Evolutionary conservation across 2,888 invertebrate genomes (phyloP).

Genomic region (Neoaliturus tenellus): DNA sequence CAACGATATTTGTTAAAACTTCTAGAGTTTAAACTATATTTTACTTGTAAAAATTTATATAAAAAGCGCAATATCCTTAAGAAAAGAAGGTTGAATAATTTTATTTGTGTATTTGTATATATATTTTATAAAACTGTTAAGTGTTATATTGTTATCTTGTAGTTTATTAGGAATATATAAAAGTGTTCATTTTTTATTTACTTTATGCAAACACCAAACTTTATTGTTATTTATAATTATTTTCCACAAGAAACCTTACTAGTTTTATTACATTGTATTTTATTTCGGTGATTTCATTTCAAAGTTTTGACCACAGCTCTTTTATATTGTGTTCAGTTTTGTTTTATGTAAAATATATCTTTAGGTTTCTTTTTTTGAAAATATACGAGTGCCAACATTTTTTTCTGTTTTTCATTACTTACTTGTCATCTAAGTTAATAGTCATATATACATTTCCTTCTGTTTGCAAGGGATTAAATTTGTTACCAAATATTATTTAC

Average conservation of each 20-base stretch:
- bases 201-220: not conserved
- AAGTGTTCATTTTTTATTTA: slow-evolving; percentile 14
- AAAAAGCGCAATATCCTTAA: not conserved
- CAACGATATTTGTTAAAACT: no score
- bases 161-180: slow-evolving; percentile 40
- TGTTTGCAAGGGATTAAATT: no score
- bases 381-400: slow-evolving; percentile 2
- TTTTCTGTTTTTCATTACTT: not conserved
- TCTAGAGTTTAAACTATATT: no score
- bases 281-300: slow-evolving; percentile 39
- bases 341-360: not conserved
- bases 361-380: not conserved
- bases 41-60: not conserved
- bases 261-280: slow-evolving; percentile 59
- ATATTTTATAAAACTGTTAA: slow-evolving; percentile 47
- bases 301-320: not conserved
- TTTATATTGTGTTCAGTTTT: not conserved
- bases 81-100: not conserved
- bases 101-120: slow-evolving; percentile 17
- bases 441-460: no score
- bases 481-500: no score
- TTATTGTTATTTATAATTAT: not conserved
- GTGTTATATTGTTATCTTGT: slow-evolving; percentile 43
- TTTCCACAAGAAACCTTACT: not conserved
- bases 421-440: no score